A percentile compares a stretch with the other conserved stretches of the same genome.
Conservation (phyloP, 2,888 invertebrate genomes). For the Oligia latruncula region DNA sequence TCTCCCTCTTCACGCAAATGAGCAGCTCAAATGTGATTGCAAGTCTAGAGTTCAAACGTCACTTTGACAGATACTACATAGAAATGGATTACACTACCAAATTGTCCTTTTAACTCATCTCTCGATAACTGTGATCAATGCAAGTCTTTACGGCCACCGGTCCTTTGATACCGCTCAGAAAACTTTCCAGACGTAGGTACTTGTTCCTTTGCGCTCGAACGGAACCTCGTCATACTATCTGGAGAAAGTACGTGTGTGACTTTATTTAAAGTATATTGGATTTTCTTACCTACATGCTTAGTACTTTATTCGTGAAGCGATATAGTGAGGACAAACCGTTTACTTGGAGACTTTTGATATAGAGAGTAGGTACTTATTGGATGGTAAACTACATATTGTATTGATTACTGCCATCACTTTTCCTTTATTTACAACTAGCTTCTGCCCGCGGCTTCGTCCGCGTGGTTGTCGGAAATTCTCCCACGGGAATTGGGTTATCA, state of each 20-base stretch:
- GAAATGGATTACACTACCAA: conserved; percentile 3
- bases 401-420: background rate
- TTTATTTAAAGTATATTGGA: conserved; percentile 19
- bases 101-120: conserved; percentile 12
- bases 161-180: conserved; percentile 33
- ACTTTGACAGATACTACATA: background rate
- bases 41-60: background rate
- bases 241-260: background rate
- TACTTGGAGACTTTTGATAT: background rate
- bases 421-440: background rate
- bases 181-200: conserved; percentile 56
- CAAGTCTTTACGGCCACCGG: conserved; percentile 32
- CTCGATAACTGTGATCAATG: conserved; percentile 39
- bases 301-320: background rate
- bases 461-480: background rate
- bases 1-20: background rate
- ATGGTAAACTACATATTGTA: background rate
- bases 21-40: too few species aligned
- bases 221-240: conserved; percentile 5
- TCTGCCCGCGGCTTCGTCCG: background rate
- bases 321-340: background rate
- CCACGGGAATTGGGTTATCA: background rate
- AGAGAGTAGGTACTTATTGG: background rate
- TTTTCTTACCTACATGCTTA: background rate
- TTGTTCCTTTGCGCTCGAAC: conserved; percentile 23